Conservation (phyloP, 2,113 vertebrate species). For the Coptodon rendalli region DNA sequence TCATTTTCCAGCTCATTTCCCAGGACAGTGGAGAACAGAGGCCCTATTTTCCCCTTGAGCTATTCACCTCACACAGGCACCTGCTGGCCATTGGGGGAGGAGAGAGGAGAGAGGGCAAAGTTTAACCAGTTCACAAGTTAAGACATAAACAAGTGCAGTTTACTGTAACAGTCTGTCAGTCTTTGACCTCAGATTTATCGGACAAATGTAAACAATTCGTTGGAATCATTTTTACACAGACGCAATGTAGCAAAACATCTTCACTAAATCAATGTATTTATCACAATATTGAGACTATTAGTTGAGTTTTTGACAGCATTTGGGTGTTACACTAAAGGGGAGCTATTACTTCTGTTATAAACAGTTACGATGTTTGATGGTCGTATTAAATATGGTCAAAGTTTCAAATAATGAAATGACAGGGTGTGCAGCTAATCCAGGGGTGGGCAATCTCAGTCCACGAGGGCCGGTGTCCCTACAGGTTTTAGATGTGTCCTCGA, state of each 20-base stretch:
- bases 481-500: too few relatives aligned
- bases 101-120: not conserved
- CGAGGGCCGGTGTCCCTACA: too few relatives aligned
- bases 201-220: not conserved
- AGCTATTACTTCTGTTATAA: not conserved
- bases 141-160: not conserved
- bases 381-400: not conserved
- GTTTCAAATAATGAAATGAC: not conserved
- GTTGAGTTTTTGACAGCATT: not conserved
- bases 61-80: conserved; percentile 65
- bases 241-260: not conserved
- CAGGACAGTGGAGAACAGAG: conserved; percentile 66
- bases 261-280: not conserved
- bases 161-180: not conserved
- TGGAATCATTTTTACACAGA: not conserved
- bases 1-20: conserved; percentile 79
- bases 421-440: fast-evolving
- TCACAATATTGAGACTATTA: not conserved
- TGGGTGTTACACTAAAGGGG: fast-evolving
- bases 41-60: conserved; percentile 42
- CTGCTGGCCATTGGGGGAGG: conserved; percentile 54
- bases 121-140: conserved; percentile 51
- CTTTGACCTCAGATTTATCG: not conserved
- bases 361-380: not conserved
- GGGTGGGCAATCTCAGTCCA: too few relatives aligned